Evolutionary conservation across 2,888 invertebrate genomes (phyloP), one percentile per base, ranked within the genome.

Genomic region (Scaptomyza tumidula): DNA sequence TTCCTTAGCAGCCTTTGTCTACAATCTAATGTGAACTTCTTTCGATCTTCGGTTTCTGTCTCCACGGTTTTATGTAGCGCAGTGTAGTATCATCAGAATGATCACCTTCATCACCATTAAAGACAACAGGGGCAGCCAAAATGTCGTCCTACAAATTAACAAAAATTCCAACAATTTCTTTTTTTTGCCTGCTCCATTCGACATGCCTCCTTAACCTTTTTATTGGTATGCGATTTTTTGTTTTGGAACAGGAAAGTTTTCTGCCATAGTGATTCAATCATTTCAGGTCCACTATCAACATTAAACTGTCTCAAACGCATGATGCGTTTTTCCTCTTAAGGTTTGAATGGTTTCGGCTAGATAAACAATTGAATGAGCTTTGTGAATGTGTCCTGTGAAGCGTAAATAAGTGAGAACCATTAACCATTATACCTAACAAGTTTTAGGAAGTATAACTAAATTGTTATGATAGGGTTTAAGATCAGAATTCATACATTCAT

Each of bases 71-170:
- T 19, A 14, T 50, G 50, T 64, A 55, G 67, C 31, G 29, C 31
- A 50, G 31, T 39, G 57, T 43, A 45, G 19, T n/a, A 11, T 35
- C 54, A 50, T 59, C 52, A 27, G 33, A 53, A 44, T 58, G 63
- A 45, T 60, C 67, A 73, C 66, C 67, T 60, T 61, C 45, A 64
- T 66, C 75, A 64, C 54, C 59, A 65, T 67, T 74, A 60, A 77
- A 71, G 71, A 64, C 81, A 83, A 78, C 88, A 84, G 76, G 60
- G 78, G 88, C 88, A 79, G 63, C 90, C 90, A 75, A 88, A 71
- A 84, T 89, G 74, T 87, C 86, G 75, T 86, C 71, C 89, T 74
- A 86, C 88, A 86, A 86, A 86, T 86, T 86, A 80, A 78, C 88
- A 89, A 89, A 89, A 86, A 86, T 86, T 87, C 78, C 68, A 86